These are phyloP conservation scores for fruit fly (Drosophila melanogaster) DNA, from an alignment of 1,140 invertebrate species.

Conservation along the genomic window DNA sequence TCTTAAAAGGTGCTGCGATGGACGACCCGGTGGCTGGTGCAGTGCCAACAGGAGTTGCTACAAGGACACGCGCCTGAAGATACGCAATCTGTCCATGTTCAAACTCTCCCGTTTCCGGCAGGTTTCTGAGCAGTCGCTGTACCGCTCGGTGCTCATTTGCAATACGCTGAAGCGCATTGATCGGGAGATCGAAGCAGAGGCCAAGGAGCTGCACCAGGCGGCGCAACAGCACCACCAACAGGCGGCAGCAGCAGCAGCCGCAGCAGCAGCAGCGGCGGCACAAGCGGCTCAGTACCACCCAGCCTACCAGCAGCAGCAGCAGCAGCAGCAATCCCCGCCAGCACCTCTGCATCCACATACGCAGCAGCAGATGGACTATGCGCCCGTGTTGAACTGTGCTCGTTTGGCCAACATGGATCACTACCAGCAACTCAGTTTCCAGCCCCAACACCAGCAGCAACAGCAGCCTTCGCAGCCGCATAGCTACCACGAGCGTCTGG, in stretches of 20 bases:
- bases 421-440: constrained; percentile 72
- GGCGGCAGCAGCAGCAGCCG: constrained; percentile 63
- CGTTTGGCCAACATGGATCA: constrained; percentile 79
- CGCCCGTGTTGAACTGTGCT: constrained; percentile 75
- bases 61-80: constrained; percentile 92
- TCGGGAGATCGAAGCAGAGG: constrained; percentile 94
- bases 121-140: constrained; percentile 94
- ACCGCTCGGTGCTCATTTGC: constrained; percentile 96
- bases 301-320: constrained; percentile 58
- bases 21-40: constrained; percentile 90
- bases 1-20: constrained; percentile 90
- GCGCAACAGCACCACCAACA: constrained; percentile 72
- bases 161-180: constrained; percentile 96
- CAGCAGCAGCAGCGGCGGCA: constrained; percentile 62
- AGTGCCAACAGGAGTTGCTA: constrained; percentile 90
- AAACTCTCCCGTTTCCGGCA: constrained; percentile 95
- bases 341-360: constrained; percentile 50
- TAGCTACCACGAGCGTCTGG: constrained; percentile 22
- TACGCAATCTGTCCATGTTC: constrained; percentile 96
- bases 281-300: constrained; percentile 71
- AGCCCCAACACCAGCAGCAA: constrained; percentile 45
- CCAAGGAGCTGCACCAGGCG: constrained; percentile 85
- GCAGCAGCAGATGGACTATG: constrained; percentile 68
- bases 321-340: constrained; percentile 61
- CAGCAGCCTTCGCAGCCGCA: constrained; percentile 45